Conservation (phyloP, 2,888 invertebrate genomes). For the Monochamus alternatus region DNA sequence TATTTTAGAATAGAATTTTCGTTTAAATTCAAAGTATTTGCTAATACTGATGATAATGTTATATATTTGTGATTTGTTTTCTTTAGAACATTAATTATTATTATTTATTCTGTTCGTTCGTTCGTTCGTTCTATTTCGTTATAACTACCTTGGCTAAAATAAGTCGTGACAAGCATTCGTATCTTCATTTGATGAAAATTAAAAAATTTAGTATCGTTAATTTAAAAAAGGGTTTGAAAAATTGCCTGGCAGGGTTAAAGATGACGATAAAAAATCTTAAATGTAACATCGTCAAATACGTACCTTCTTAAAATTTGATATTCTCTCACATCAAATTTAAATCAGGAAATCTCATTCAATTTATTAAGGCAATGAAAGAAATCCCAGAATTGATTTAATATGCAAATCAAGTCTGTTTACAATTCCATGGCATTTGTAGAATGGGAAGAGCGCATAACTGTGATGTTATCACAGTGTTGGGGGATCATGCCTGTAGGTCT, state of each 20-base stretch:
- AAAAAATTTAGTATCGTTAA: background rate
- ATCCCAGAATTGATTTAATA: constrained; percentile 59
- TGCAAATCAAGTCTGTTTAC: constrained; percentile 60
- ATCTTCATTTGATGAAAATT: too few species aligned
- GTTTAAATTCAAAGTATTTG: too few species aligned
- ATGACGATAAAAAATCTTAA: constrained; percentile 26
- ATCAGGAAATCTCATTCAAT: constrained; percentile 56
- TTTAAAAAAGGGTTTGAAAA: background rate
- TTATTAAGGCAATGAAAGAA: constrained; percentile 56
- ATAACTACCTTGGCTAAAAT: too few species aligned
- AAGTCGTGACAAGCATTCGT: too few species aligned
- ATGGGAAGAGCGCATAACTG: constrained; percentile 58
- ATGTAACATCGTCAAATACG: constrained; percentile 27
- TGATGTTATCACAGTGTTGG: constrained; percentile 57
- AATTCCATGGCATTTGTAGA: constrained; percentile 59
- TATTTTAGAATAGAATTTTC: too few species aligned
- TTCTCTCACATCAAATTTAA: constrained; percentile 53
- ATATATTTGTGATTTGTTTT: too few species aligned
- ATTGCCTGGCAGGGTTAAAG: constrained; percentile 15
- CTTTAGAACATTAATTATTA: too few species aligned
- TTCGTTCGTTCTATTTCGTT: too few species aligned
- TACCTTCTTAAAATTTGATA: constrained; percentile 45
- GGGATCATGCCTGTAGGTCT: constrained; percentile 54
- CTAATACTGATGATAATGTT: too few species aligned
- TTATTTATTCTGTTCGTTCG: too few species aligned